phyloP scores from a whole-genome alignment of 2,113 vertebrate species.

The Solenodon paradoxus region DNA sequence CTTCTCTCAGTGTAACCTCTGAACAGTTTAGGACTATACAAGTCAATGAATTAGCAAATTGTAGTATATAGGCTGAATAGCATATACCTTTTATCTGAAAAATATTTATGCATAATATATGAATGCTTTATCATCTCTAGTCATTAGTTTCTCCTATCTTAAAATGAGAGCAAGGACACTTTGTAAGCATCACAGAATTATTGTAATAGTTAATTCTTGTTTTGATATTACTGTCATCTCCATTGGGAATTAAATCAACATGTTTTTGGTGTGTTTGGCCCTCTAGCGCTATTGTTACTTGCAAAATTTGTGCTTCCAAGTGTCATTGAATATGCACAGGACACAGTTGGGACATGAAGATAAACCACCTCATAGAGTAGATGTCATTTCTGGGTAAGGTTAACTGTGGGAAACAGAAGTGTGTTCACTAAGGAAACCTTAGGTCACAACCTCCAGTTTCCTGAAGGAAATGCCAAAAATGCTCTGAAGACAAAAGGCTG shows the following conservation, averaged over 20 bases:
- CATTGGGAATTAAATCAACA: background rate
- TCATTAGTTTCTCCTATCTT: background rate
- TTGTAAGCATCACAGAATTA: background rate
- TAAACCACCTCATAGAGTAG: conserved; percentile 80
- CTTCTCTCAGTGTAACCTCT: background rate
- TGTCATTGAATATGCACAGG: conserved; percentile 77
- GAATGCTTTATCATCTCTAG: background rate
- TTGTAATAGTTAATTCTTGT: background rate
- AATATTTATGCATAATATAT: background rate
- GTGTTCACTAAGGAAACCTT: conserved; percentile 78
- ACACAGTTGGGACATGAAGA: conserved; percentile 86
- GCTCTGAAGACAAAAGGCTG: conserved; percentile 86
- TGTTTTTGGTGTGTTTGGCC: background rate
- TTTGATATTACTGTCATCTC: background rate
- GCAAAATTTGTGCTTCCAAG: conserved; percentile 70
- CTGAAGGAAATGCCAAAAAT: conserved; percentile 89
- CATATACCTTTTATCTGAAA: background rate
- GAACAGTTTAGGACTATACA: background rate
- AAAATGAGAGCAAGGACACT: background rate
- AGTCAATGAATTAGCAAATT: background rate
- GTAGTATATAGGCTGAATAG: background rate
- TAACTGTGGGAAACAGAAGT: conserved; percentile 84
- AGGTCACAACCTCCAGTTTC: conserved; percentile 84
- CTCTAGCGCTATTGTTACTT: conserved; percentile 33
- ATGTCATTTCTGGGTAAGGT: conserved; percentile 76